Conservation (phyloP, 2,797 vertebrate species). For the Coregonus ussuriensis region DNA sequence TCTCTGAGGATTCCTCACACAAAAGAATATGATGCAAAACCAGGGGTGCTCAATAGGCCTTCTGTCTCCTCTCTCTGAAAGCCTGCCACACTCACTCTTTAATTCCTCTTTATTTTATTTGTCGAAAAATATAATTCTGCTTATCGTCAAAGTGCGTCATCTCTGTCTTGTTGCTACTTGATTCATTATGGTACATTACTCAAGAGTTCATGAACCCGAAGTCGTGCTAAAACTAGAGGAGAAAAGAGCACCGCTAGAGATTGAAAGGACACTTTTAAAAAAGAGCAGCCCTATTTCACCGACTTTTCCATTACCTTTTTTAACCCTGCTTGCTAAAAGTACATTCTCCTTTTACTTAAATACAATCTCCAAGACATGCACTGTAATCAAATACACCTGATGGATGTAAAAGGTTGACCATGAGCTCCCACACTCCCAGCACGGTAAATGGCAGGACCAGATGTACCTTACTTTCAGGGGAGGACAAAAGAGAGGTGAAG, state of each 20-base stretch:
- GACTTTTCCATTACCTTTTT: neutral
- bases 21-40: constrained; percentile 71
- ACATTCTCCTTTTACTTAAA: constrained; percentile 29
- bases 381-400: constrained; percentile 55
- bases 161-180: constrained; percentile 22
- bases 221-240: constrained; percentile 5
- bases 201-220: constrained; percentile 41
- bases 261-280: neutral
- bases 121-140: constrained; percentile 41
- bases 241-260: neutral
- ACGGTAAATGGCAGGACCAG: constrained; percentile 47
- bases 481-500: constrained; percentile 41
- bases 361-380: constrained; percentile 36
- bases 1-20: constrained; percentile 57
- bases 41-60: constrained; percentile 54
- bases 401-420: constrained; percentile 54
- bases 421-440: constrained; percentile 39
- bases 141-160: constrained; percentile 58
- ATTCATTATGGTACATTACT: constrained; percentile 44
- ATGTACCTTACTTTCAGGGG: constrained; percentile 38
- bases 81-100: constrained; percentile 48
- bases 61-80: constrained; percentile 50
- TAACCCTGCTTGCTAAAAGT: neutral
- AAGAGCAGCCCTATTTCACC: neutral
- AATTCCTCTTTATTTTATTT: constrained; percentile 34